Evolutionary conservation across 2,797 vertebrate species (phyloP).

Genomic region (Periparus ater): DNA sequence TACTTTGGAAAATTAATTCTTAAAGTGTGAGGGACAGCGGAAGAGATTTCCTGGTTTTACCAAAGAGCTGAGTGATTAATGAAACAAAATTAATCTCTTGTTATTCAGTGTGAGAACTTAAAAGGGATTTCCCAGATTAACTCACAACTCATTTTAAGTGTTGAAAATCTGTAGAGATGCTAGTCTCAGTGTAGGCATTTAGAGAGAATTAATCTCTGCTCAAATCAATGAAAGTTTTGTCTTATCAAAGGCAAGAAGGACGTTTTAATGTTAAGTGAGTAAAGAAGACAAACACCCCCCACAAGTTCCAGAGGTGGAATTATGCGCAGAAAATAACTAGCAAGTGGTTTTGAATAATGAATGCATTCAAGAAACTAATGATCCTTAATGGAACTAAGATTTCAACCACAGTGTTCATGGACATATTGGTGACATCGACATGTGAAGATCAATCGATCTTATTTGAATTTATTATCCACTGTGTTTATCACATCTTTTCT

Average conservation of each 20-base stretch:
- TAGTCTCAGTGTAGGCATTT: background rate
- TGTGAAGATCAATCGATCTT: background rate
- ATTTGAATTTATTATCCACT: background rate
- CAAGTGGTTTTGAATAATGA: constrained; percentile 31
- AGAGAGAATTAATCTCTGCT: constrained; percentile 11
- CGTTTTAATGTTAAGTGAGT: background rate
- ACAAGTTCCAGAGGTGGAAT: background rate
- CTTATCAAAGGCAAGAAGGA: background rate
- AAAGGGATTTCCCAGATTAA: background rate
- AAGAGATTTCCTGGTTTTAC: background rate
- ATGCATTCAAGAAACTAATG: background rate
- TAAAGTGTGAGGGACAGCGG: background rate
- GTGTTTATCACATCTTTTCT: background rate
- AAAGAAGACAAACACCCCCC: background rate
- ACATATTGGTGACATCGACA: background rate
- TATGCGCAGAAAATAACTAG: constrained; percentile 7
- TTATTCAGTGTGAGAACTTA: background rate
- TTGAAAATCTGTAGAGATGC: background rate
- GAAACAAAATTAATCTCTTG: background rate
- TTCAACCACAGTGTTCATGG: background rate
- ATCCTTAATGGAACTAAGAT: constrained; percentile 3
- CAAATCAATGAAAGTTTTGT: background rate
- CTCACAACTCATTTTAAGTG: background rate
- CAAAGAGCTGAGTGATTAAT: background rate
- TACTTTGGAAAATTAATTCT: background rate